A percentile compares a stretch with the other conserved stretches of the same genome.
Conservation (phyloP, 2,113 vertebrate genomes). For the Muntiacus muntjak region DNA sequence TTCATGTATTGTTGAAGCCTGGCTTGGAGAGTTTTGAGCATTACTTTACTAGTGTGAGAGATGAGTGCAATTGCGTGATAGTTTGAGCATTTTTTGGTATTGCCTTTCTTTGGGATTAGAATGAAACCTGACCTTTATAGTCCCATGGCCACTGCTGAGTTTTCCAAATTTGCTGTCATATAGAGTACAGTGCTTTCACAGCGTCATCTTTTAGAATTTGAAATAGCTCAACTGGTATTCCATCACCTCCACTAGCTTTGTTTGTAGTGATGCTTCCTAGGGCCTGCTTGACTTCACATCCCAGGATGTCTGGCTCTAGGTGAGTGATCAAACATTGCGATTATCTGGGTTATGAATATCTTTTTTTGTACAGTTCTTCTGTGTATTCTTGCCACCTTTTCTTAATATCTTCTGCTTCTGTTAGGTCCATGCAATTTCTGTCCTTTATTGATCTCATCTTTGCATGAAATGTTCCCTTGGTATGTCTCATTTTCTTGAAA, state of each 20-base stretch:
- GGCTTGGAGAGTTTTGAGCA: background rate
- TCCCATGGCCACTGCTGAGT: background rate
- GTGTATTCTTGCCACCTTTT: background rate
- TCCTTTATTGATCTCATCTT: background rate
- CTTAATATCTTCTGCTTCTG: background rate
- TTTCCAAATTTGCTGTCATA: background rate
- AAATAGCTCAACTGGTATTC: background rate
- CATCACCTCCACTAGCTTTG: background rate
- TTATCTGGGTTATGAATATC: background rate
- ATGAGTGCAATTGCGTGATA: background rate
- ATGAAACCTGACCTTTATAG: background rate
- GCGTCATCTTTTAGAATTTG: background rate
- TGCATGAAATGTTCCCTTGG: background rate
- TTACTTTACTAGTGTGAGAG: background rate
- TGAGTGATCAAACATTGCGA: background rate
- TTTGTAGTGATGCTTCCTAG: background rate
- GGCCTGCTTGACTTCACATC: background rate
- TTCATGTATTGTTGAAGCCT: background rate
- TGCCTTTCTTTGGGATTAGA: background rate
- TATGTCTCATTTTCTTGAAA: too few relatives aligned
- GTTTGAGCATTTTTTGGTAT: background rate
- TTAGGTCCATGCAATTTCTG: background rate
- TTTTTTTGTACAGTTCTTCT: background rate
- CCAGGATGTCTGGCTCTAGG: background rate
- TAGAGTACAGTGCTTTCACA: background rate